Evolutionary conservation across 2,888 invertebrate species (phyloP), one percentile per base, ranked within the genome.

Genomic region (Troides helena): DNA sequence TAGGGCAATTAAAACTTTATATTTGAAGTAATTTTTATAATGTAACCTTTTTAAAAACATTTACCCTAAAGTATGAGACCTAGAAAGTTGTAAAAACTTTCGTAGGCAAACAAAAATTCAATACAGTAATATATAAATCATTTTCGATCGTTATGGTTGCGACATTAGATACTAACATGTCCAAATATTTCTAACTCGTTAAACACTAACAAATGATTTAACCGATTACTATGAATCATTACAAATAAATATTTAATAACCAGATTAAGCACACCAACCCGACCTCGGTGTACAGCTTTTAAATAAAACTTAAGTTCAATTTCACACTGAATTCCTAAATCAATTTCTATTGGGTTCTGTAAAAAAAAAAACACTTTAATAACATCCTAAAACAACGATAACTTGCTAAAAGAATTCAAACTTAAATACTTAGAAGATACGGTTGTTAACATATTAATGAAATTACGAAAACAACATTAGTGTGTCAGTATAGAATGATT

Each of bases 291-390:
- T 77, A 79, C 69, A 75, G 76, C 78, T 79, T 81, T 77, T 72
- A 79, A 83, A 81, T 80, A 76, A 81, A 88, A 86, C 84, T 86
- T 87, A 84, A 86, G 85, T 87, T 86, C 85, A 89, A 91, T 91
- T 91, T 92, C 89, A 90, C 89, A 90, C 89, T 80, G 85, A 86
- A 88, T 90, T 88, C 87, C 85, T 84, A 85, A 85, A 86, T 85
- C 85, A 87, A 88, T 87, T 85, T 89, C 85, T 81, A 85, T 82
- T 83, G 80, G 79, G 79, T 83, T 84, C 85, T 77, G 72, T 78
- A 30, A 30, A 30, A 30, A 39, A 14, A 67, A 43, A 12, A 10
- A 56, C 30, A 56, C 23, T 68, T 43, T 8, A 57, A 75, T 78
- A 86, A 79, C 17, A 74, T 61, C 74, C n/a, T 77, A 84, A 76